These are phyloP conservation scores for Diplosoma virens DNA, from an alignment of 23 tunicate species.

Conservation along the genomic window DNA sequence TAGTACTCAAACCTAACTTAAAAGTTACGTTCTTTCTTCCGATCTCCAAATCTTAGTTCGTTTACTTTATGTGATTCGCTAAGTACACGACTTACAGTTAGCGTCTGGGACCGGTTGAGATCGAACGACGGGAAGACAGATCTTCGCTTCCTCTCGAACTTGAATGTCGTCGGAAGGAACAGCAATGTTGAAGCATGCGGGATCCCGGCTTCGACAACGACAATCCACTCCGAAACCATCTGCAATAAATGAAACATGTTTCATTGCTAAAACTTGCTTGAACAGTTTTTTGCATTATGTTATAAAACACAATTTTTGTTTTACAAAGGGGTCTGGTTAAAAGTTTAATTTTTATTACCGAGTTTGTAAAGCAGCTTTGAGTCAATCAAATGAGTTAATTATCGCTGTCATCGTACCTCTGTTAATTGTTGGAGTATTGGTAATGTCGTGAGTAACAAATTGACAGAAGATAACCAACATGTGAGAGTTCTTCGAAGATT, in stretches of 20 bases:
- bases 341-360: too few species aligned
- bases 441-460: constrained; percentile 81
- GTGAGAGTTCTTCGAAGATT: constrained; percentile 40
- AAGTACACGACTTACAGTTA: constrained; percentile 69
- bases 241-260: neutral
- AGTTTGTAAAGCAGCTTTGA: too few species aligned
- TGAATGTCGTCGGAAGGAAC: constrained; percentile 38
- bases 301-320: too few species aligned
- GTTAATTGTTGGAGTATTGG: constrained; percentile 57
- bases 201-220: constrained; percentile 52
- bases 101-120: constrained; percentile 62
- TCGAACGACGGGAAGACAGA: constrained; percentile 68
- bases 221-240: constrained; percentile 51
- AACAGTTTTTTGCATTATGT: too few species aligned
- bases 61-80: too few species aligned
- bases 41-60: too few species aligned
- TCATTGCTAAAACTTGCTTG: too few species aligned
- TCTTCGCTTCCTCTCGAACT: constrained; percentile 34
- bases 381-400: too few species aligned
- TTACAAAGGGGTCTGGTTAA: too few species aligned
- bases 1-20: too few species aligned
- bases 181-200: constrained; percentile 60
- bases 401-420: constrained; percentile 48
- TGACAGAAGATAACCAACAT: constrained; percentile 87
- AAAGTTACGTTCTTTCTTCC: too few species aligned